Evolutionary conservation across 2,113 vertebrate genomes (phyloP).

Genomic region (Lamprologus sp.): DNA sequence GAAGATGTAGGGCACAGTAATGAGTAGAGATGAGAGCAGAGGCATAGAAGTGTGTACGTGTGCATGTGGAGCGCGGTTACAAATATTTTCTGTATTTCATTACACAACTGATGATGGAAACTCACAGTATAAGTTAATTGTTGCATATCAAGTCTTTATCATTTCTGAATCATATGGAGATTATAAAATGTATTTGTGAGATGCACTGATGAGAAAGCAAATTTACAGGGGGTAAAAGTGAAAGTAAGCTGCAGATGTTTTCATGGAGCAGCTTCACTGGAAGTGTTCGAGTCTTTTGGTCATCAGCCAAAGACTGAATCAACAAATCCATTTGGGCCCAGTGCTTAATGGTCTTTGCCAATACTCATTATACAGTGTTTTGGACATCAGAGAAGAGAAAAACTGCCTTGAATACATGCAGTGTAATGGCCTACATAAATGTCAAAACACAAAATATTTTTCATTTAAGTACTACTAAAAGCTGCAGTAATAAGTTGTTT

Average conservation of each 20-base stretch:
- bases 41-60: background rate
- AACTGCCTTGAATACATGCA: background rate
- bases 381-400: background rate
- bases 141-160: background rate
- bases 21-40: background rate
- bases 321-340: background rate
- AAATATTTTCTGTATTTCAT: background rate
- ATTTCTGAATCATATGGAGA: background rate
- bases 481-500: background rate
- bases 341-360: background rate
- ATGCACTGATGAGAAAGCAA: background rate
- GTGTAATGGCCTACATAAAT: background rate
- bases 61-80: background rate
- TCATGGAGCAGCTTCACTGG: background rate
- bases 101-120: background rate
- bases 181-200: background rate
- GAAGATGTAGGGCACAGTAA: constrained; percentile 18
- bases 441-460: background rate
- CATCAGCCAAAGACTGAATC: constrained; percentile 4
- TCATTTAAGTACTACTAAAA: background rate
- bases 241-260: background rate
- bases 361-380: background rate
- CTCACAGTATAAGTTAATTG: background rate
- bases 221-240: background rate
- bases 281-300: background rate